Evolutionary conservation across 2,888 invertebrate species (phyloP).

Genomic region (Griposia aprilina): DNA sequence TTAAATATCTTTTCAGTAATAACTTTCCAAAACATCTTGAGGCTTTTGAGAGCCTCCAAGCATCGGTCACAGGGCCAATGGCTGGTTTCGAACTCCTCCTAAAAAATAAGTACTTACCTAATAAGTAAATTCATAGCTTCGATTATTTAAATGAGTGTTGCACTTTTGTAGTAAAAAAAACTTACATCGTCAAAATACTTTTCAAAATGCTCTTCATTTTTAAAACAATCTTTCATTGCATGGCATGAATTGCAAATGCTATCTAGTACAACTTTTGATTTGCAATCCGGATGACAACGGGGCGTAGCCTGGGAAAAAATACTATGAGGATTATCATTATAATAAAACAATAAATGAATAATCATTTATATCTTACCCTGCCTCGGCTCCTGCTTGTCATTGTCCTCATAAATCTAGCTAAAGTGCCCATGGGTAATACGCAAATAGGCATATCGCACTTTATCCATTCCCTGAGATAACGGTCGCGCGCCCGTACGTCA

Average conservation of each 20-base stretch:
- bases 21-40: conserved; percentile 87
- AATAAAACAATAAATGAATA: background rate
- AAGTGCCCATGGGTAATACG: conserved; percentile 76
- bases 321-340: conserved; percentile 10
- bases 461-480: conserved; percentile 87
- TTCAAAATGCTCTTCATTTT: conserved; percentile 76
- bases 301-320: conserved; percentile 74
- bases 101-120: conserved; percentile 16
- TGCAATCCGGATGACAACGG: conserved; percentile 84
- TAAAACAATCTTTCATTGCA: conserved; percentile 81
- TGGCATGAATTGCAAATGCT: conserved; percentile 82
- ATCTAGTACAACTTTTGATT: conserved; percentile 83
- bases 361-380: conserved; percentile 71
- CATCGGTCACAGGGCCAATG: conserved; percentile 87
- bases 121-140: background rate
- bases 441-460: conserved; percentile 83
- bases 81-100: conserved; percentile 86
- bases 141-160: background rate
- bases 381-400: conserved; percentile 80
- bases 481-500: conserved; percentile 75
- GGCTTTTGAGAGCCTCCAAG: conserved; percentile 83
- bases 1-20: conserved; percentile 83
- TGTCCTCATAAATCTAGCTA: conserved; percentile 74
- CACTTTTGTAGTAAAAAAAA: conserved; percentile 1
- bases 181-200: conserved; percentile 84